Evolutionary conservation across 1,140 invertebrate species (phyloP).

Genomic region (Hermetia illucens): DNA sequence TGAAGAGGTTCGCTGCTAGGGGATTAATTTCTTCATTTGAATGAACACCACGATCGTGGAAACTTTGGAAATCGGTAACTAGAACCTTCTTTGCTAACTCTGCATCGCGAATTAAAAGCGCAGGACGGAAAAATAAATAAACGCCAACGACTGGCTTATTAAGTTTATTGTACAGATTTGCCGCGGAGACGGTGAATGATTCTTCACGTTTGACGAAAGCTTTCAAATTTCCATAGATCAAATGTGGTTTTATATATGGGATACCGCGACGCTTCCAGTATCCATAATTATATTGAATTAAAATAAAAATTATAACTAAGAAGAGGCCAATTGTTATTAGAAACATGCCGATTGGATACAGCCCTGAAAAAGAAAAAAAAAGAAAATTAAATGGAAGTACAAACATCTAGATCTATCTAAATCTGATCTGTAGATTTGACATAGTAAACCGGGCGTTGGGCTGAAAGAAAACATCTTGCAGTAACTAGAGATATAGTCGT

Average conservation of each 20-base stretch:
- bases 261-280: constrained; percentile 11
- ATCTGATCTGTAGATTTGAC: no score
- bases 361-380: no score
- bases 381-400: no score
- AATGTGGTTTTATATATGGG: constrained; percentile 8
- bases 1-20: constrained; percentile 8
- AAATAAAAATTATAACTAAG: no score
- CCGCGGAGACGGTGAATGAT: neutral
- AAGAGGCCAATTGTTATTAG: no score
- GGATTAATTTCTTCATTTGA: constrained; percentile 8
- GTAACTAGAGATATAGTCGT: no score
- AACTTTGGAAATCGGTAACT: constrained; percentile 15
- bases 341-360: no score
- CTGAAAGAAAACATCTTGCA: no score
- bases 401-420: no score
- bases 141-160: neutral
- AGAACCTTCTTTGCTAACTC: constrained; percentile 10
- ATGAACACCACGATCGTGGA: constrained; percentile 8
- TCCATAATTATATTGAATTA: neutral
- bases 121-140: neutral
- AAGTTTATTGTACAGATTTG: neutral
- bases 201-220: constrained; percentile 1
- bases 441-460: no score
- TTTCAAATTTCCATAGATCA: constrained; percentile 8
- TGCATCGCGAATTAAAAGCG: neutral